A percentile compares a stretch with the other conserved stretches of the same genome.
Evolutionary conservation across 2,113 vertebrate species (phyloP).

Genomic region (Periophthalmus modestus): DNA sequence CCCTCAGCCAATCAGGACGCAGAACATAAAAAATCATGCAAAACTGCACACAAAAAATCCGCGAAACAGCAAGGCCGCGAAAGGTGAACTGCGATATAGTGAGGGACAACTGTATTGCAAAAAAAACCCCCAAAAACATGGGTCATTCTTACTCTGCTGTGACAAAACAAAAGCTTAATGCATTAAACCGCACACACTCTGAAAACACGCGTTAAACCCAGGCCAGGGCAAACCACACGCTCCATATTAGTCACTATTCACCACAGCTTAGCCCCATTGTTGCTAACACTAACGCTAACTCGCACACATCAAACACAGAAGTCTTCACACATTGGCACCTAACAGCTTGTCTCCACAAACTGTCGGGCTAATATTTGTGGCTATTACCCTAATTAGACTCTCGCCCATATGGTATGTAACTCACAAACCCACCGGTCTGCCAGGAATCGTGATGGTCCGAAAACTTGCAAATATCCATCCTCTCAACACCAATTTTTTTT

Average conservation of each 20-base stretch:
- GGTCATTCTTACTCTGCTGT: too few relatives aligned
- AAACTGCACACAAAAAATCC: too few relatives aligned
- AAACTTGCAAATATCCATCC: constrained; percentile 25
- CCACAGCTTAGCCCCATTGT: constrained; percentile 57
- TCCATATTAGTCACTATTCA: constrained; percentile 41
- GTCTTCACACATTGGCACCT: constrained; percentile 71
- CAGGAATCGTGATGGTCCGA: constrained; percentile 74
- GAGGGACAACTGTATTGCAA: too few relatives aligned
- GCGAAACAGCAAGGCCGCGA: too few relatives aligned
- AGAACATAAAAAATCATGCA: too few relatives aligned
- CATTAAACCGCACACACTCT: too few relatives aligned
- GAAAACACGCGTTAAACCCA: not conserved
- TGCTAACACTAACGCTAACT: constrained; percentile 64
- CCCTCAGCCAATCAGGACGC: too few relatives aligned
- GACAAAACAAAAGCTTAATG: too few relatives aligned
- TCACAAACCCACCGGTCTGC: constrained; percentile 77
- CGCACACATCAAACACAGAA: constrained; percentile 62
- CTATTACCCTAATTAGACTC: constrained; percentile 82
- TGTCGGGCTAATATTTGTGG: constrained; percentile 81
- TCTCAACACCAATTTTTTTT: not conserved
- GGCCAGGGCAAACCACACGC: not conserved
- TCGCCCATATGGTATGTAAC: constrained; percentile 81
- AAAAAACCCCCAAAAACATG: too few relatives aligned
- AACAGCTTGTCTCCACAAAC: constrained; percentile 79
- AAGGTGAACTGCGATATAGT: too few relatives aligned